Base-by-base conservation (phyloP, 2,797 vertebrate genomes). In the Acestrorhynchus altus region DNA sequence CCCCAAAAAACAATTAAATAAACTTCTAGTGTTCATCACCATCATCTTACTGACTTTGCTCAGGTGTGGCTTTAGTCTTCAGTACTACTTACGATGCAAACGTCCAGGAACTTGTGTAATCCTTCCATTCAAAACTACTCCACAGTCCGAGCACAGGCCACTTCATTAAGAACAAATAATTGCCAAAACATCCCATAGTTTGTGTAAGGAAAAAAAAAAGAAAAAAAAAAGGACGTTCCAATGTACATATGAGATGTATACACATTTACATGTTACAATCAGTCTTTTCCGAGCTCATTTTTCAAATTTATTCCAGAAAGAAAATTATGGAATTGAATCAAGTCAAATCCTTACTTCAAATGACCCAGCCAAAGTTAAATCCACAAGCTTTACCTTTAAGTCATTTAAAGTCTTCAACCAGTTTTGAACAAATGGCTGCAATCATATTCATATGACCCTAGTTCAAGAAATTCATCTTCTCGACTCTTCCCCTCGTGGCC, bases 201-300 rank as follows among this genome's bases (percentile, higher is more conserved):
- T 35, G 1, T 22, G 39, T 16, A 52, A 51, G n/a, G 18, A 20
- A 51, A 56, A 67, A 67, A 39, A 56, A 67, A 67, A 39, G 24
- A 15, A 35, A 6, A 35, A 35, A 42, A 39, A 22, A 51, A 44
- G 51, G 39, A 67, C 44, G 12, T 54, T 63, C 20, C 13, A 28
- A 81, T 76, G 51, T 79, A 85, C 57, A 76, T 70, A 81, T 67
- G 78, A 54, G 42, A 80, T 82, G 70, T 76, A 73, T 72, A 81
- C 61, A 79, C 61, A 79, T 31, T 28, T 52, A 68, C 64, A 78
- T 35, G 67, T 74, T 64, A 83, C 12, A 44, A 56, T 76, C n/a
- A 18, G 51, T 66, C 35, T 52, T 61, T 61, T 77, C 35, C 31
- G 28, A 81, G 20, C 18, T 74, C 40, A 57, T 78, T 72, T 3